Conservation (phyloP, 2,797 vertebrate species). For the Coregonus ussuriensis region DNA sequence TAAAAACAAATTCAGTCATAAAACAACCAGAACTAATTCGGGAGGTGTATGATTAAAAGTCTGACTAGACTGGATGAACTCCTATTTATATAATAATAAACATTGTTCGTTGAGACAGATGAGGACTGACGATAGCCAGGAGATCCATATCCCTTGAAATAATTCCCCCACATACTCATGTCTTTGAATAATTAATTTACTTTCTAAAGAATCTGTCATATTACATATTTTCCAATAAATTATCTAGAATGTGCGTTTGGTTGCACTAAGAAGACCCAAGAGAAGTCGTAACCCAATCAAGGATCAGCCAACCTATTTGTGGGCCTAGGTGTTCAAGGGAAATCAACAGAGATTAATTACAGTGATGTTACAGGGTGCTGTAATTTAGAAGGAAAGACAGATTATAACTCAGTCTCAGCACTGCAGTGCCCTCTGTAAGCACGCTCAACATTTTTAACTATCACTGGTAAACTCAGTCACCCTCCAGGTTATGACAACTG, state of each 20-base stretch:
- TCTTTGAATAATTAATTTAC: not conserved
- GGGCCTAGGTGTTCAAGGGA: slow-evolving; percentile 18
- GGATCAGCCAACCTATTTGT: not conserved
- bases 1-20: slow-evolving; percentile 20
- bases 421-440: slow-evolving; percentile 24
- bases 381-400: not conserved
- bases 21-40: slow-evolving; percentile 19
- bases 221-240: not conserved
- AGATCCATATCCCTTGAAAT: not conserved
- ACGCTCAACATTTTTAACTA: not conserved
- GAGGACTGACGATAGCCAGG: slow-evolving; percentile 1
- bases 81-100: slow-evolving; percentile 12
- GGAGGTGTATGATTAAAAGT: not conserved
- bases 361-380: slow-evolving; percentile 6
- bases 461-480: not conserved
- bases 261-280: not conserved
- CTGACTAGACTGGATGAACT: slow-evolving; percentile 4
- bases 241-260: not conserved
- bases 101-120: slow-evolving; percentile 2
- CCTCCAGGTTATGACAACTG: not conserved
- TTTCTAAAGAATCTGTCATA: not conserved
- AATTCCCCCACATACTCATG: not conserved
- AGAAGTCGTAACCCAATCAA: not conserved
- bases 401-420: not conserved
- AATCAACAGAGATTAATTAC: slow-evolving; percentile 20